These are phyloP conservation scores for Mormyrops attenuatus DNA, from an alignment of 2,797 vertebrate species.

Conservation along the genomic window DNA sequence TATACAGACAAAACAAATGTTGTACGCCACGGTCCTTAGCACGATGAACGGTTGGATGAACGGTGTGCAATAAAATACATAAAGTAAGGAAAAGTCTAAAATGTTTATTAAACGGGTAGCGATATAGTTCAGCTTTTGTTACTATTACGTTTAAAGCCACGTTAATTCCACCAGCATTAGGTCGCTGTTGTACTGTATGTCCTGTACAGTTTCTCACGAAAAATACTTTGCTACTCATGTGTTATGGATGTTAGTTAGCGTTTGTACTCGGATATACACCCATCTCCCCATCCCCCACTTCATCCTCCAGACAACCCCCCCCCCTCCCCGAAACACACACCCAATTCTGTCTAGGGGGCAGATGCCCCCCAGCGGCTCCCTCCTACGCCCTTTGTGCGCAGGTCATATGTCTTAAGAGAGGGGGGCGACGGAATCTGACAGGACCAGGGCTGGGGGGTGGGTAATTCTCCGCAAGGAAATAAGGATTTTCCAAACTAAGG, in stretches of 20 bases:
- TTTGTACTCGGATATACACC: background rate
- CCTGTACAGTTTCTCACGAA: background rate
- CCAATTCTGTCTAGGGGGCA: conserved; percentile 36
- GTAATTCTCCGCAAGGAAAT: conserved; percentile 17
- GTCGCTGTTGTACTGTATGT: background rate
- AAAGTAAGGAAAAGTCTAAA: background rate
- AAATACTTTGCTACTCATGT: background rate
- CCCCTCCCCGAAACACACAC: background rate
- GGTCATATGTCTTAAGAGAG: conserved; percentile 15
- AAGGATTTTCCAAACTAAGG: background rate
- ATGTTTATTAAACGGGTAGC: background rate
- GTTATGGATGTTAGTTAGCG: background rate
- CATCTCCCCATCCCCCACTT: background rate
- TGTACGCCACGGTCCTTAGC: background rate
- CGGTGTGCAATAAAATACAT: background rate
- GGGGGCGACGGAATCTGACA: conserved; percentile 41
- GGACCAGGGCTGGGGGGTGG: conserved; percentile 41
- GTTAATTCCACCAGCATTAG: background rate
- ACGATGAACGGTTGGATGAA: background rate
- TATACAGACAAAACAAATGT: background rate
- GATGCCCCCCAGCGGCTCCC: conserved; percentile 57
- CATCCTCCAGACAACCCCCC: conserved; percentile 21
- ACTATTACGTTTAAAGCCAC: background rate
- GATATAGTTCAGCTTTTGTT: background rate
- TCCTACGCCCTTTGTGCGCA: conserved; percentile 64